phyloP scores from a whole-genome alignment of 1,140 invertebrate species.

The Akabosia matsudoensis region DNA sequence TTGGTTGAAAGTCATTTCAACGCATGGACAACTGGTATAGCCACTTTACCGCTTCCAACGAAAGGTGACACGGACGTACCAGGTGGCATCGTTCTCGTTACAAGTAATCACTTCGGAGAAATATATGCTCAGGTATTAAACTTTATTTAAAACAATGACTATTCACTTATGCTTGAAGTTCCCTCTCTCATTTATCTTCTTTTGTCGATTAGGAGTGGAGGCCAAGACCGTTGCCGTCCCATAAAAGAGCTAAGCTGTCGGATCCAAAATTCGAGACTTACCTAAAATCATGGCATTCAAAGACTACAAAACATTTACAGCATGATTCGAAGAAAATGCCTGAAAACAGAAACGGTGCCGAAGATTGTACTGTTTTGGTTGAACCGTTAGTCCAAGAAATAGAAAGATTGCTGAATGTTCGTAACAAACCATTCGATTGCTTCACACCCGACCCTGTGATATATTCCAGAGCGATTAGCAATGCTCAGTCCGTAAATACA shows the following conservation, averaged over 20 bases:
- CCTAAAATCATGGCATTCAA: constrained; percentile 26
- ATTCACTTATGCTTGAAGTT: not conserved
- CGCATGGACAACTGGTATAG: constrained; percentile 42
- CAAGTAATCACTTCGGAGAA: constrained; percentile 35
- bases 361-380: constrained; percentile 12
- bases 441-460: constrained; percentile 14
- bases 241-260: not conserved
- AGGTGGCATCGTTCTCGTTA: constrained; percentile 25
- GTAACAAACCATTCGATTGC: constrained; percentile 20
- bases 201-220: constrained; percentile 38
- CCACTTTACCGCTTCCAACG: not conserved
- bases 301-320: not conserved
- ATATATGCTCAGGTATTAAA: constrained; percentile 38
- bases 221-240: constrained; percentile 8
- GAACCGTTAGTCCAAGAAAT: constrained; percentile 5
- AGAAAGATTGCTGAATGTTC: constrained; percentile 1
- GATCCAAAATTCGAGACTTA: constrained; percentile 21
- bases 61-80: constrained; percentile 12
- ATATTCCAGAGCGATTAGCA: not conserved
- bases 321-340: not conserved
- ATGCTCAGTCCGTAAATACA: not conserved
- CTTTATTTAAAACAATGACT: not conserved
- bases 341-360: not conserved
- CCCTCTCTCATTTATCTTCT: constrained; percentile 1
- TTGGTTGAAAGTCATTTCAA: constrained; percentile 26